Conservation (phyloP, 2,113 vertebrate species). For the Collichthys lucidus region DNA sequence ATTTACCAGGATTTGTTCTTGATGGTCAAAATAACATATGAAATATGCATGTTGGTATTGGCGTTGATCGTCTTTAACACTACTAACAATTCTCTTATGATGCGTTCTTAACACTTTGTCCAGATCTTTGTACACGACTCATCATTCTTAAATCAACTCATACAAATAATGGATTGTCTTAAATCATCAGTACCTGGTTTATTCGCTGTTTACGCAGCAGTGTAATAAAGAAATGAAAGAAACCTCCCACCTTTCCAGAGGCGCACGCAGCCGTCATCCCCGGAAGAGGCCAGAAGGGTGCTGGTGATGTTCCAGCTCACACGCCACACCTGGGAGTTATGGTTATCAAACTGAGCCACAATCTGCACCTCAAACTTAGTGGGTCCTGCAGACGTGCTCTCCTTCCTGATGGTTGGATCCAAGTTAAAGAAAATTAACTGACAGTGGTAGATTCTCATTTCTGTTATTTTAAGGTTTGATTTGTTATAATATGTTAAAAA, state of each 20-base stretch:
- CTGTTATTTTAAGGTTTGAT: background rate
- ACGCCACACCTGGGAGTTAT: slow-evolving; percentile 98
- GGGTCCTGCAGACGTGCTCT: slow-evolving; percentile 89
- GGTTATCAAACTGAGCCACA: slow-evolving; percentile 96
- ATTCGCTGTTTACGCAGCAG: background rate
- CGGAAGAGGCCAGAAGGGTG: slow-evolving; percentile 96
- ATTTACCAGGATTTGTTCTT: background rate
- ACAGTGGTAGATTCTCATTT: background rate
- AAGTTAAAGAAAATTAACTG: background rate
- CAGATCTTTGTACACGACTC: background rate
- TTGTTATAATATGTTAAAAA: background rate
- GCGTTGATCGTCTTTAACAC: too few relatives aligned
- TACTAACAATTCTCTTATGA: background rate
- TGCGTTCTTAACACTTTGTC: background rate
- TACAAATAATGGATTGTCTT: background rate
- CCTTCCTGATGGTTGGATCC: slow-evolving; percentile 84
- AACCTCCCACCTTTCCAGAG: slow-evolving; percentile 93
- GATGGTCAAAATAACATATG: background rate
- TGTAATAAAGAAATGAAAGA: background rate
- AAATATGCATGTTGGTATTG: background rate
- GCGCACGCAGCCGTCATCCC: slow-evolving; percentile 96
- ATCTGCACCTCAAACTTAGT: slow-evolving; percentile 97
- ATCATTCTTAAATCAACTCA: background rate
- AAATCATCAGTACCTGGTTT: background rate
- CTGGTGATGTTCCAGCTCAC: slow-evolving; percentile 99